Conservation (phyloP, 2,888 invertebrate species). For the Baronia brevicornis region DNA sequence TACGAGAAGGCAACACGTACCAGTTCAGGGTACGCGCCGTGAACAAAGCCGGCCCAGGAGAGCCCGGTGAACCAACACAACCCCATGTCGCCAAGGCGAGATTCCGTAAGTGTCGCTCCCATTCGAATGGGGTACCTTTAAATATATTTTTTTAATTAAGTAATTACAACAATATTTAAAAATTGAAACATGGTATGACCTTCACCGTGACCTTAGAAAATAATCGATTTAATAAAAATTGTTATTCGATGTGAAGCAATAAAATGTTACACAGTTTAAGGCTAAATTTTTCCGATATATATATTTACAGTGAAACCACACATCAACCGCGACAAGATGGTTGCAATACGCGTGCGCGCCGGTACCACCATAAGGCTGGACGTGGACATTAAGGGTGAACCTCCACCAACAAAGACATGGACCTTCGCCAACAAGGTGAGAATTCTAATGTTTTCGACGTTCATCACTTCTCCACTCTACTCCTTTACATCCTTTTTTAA, state of each 20-base stretch:
- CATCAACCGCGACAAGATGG: constrained; percentile 95
- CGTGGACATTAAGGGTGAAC: constrained; percentile 97
- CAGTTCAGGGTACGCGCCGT: constrained; percentile 96
- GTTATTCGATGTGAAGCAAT: no score
- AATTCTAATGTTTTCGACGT: no score
- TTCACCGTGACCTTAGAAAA: no score
- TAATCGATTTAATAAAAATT: no score
- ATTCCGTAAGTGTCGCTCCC: constrained; percentile 79
- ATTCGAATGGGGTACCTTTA: no score
- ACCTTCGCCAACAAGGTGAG: constrained; percentile 77
- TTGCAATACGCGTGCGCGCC: constrained; percentile 90
- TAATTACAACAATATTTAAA: no score
- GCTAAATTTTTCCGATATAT: constrained; percentile 1
- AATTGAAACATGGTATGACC: no score
- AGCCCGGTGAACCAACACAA: constrained; percentile 91
- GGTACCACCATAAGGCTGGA: constrained; percentile 93
- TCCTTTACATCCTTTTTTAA: no score
- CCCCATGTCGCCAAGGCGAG: constrained; percentile 91
- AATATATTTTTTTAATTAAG: no score
- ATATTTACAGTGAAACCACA: constrained; percentile 87
- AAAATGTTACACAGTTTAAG: no score
- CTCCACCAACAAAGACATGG: constrained; percentile 94
- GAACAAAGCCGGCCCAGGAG: constrained; percentile 95
- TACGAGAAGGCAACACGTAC: constrained; percentile 93
- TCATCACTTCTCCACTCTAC: neutral